Evolutionary conservation across 2,797 vertebrate species (phyloP).

Genomic region (Melanotaenia trifasciata): DNA sequence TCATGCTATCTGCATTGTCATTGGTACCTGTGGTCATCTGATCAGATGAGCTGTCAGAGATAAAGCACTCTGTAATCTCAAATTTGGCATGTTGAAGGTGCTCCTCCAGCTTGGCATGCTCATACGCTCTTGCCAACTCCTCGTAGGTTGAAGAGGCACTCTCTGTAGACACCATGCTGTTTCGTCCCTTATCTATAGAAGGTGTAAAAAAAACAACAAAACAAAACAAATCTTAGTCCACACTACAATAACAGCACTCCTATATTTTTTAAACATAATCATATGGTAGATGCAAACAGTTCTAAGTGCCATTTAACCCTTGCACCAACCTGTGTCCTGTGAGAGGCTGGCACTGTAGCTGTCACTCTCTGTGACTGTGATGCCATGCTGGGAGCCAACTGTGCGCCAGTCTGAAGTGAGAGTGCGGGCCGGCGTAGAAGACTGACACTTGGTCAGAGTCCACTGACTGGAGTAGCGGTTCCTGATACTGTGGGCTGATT

Average conservation of each 20-base stretch:
- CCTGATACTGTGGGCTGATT: constrained; percentile 95
- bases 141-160: constrained; percentile 99
- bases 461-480: constrained; percentile 99
- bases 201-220: not conserved
- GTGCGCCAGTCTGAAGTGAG: constrained; percentile 98
- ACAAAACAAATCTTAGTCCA: not conserved
- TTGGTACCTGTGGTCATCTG: constrained; percentile 99
- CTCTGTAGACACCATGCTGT: constrained; percentile 99
- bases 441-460: constrained; percentile 98
- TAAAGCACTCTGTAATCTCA: constrained; percentile 99
- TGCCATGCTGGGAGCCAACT: constrained; percentile 96
- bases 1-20: constrained; percentile 98
- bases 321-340: constrained; percentile 93
- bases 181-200: constrained; percentile 93
- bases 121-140: constrained; percentile 96
- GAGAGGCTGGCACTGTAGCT: constrained; percentile 98
- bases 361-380: constrained; percentile 98
- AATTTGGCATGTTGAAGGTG: constrained; percentile 98
- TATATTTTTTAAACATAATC: constrained; percentile 11
- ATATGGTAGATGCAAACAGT: constrained; percentile 27
- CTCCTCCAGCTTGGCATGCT: constrained; percentile 98
- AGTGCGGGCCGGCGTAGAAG: constrained; percentile 94
- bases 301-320: constrained; percentile 46
- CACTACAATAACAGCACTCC: constrained; percentile 8
- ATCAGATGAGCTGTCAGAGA: constrained; percentile 97